Percentiles rank a stretch among this genome's conserved stretches.
Conservation (phyloP, 37 sponge, comb jelly and placozoan species). For the Beroe ovata region DNA sequence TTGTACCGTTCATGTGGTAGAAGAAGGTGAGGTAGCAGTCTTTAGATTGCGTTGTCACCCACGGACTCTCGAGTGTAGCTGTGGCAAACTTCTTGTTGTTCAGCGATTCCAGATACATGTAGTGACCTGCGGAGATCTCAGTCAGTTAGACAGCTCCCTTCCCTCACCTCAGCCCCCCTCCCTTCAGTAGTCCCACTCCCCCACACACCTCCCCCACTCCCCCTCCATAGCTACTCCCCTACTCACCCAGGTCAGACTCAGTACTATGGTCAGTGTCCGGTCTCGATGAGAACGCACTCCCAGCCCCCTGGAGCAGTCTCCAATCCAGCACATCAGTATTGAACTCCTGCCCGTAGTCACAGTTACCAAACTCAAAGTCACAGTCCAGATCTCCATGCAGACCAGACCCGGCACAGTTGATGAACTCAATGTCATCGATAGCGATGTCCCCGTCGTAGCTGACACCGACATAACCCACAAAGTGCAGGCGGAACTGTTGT, state of each 20-base stretch:
- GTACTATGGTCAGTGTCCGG: conserved; percentile 56
- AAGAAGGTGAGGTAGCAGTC: conserved; percentile 35
- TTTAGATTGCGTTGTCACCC: conserved; percentile 22
- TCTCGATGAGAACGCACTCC: not conserved
- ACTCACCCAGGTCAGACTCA: conserved; percentile 35
- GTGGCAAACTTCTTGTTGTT: conserved; percentile 7
- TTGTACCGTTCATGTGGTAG: conserved; percentile 42
- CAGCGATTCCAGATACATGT: conserved; percentile 60
- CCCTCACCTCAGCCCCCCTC: too few species aligned
- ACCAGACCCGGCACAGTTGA: conserved; percentile 60
- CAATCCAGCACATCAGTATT: conserved; percentile 53
- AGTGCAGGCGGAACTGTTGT: conserved; percentile 21
- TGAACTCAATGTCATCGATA: conserved; percentile 68
- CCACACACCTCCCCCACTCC: too few species aligned
- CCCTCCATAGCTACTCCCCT: too few species aligned
- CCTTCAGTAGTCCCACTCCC: too few species aligned
- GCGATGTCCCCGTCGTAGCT: conserved; percentile 62
- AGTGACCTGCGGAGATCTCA: conserved; percentile 63
- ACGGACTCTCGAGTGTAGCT: conserved; percentile 37
- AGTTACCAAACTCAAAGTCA: conserved; percentile 70
- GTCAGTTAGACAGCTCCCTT: too few species aligned
- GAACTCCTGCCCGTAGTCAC: conserved; percentile 20
- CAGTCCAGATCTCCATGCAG: conserved; percentile 39
- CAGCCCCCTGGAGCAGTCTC: conserved; percentile 29
- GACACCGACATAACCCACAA: conserved; percentile 53